A percentile compares a stretch with the other conserved stretches of the same genome.
Evolutionary conservation across 2,797 vertebrate species (phyloP).

Genomic region (Babyrousa celebensis): DNA sequence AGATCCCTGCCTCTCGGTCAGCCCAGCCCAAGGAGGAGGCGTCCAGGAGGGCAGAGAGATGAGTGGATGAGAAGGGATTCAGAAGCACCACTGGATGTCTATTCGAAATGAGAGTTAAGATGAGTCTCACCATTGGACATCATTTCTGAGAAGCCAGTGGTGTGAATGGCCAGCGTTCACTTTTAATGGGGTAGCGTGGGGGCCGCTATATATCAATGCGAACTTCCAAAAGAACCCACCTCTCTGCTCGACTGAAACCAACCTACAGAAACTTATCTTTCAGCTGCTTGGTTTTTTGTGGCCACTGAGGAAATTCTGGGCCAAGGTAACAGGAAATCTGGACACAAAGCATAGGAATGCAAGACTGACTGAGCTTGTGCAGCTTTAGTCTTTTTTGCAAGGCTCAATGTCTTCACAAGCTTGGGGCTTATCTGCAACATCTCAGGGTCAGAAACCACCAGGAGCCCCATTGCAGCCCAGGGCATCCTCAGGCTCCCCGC

Average conservation of each 20-base stretch:
- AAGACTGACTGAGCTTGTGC: not conserved
- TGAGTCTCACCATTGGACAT: accelerated
- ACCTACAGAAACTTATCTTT: not conserved
- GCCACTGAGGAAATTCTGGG: not conserved
- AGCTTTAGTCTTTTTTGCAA: not conserved
- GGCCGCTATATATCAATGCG: not conserved
- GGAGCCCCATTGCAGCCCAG: not conserved
- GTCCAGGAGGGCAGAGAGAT: not conserved
- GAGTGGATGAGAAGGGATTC: not conserved
- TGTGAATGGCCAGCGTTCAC: accelerated
- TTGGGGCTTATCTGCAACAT: not conserved
- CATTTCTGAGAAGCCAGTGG: not conserved
- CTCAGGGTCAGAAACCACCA: not conserved
- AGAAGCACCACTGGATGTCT: not conserved
- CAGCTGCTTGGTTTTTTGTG: not conserved
- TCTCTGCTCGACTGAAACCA: not conserved
- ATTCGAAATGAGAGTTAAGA: not conserved
- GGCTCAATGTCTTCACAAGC: not conserved
- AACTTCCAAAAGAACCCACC: not conserved
- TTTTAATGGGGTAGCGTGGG: not conserved
- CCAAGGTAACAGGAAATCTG: not conserved
- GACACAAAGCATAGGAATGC: not conserved
- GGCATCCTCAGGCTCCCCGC: accelerated
- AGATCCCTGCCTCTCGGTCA: not conserved
- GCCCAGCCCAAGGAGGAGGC: not conserved